These are phyloP conservation scores for Tribolium madens DNA, from an alignment of 1,140 invertebrate genomes.

Conservation along the genomic window DNA sequence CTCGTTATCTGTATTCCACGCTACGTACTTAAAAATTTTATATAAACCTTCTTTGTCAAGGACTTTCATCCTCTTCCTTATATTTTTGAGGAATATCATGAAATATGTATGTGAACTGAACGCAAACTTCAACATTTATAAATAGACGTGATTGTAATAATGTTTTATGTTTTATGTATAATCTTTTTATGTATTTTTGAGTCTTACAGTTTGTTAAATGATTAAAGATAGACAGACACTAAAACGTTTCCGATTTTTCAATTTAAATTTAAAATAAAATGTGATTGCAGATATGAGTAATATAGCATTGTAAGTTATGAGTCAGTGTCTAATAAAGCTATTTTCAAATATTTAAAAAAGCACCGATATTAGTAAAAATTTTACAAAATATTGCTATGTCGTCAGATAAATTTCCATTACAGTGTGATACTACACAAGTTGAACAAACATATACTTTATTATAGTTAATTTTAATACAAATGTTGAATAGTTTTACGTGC, in stretches of 20 bases:
- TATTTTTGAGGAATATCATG: background rate
- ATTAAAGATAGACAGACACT: background rate
- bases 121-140: background rate
- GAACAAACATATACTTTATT: background rate
- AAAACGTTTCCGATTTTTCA: background rate
- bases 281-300: background rate
- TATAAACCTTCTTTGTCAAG: slow-evolving; percentile 14
- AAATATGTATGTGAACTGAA: background rate
- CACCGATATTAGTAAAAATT: slow-evolving; percentile 3
- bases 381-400: slow-evolving; percentile 10
- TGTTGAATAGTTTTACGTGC: background rate
- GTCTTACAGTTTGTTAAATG: no score
- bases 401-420: slow-evolving; percentile 16
- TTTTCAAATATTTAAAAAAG: slow-evolving; percentile 8
- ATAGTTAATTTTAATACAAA: slow-evolving; percentile 3
- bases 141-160: slow-evolving; percentile 22
- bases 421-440: background rate
- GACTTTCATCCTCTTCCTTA: background rate
- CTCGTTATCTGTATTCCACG: slow-evolving; percentile 22
- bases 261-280: slow-evolving; percentile 19
- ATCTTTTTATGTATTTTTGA: background rate
- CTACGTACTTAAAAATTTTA: background rate
- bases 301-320: background rate
- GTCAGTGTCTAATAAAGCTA: slow-evolving; percentile 17
- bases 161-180: no score